Percentiles rank a stretch among this genome's conserved stretches.
These are phyloP conservation scores for Calonectris borealis DNA, from an alignment of 2,113 vertebrate species.

Conservation along the genomic window DNA sequence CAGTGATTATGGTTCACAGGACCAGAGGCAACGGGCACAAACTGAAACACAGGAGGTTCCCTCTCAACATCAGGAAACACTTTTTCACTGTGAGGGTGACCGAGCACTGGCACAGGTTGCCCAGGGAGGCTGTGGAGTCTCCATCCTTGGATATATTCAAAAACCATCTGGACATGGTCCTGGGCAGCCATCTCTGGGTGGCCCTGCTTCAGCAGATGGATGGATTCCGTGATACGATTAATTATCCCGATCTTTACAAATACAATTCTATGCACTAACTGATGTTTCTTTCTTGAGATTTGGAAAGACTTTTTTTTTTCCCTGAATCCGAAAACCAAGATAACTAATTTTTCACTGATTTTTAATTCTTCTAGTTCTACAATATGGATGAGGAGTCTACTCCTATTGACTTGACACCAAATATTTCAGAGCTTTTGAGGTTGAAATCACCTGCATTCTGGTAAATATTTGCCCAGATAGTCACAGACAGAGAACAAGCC, in stretches of 20 bases:
- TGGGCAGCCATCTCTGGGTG: fast-evolving
- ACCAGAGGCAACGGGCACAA: neutral
- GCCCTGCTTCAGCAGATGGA: neutral
- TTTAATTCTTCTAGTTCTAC: neutral
- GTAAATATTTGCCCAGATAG: neutral
- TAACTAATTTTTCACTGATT: neutral
- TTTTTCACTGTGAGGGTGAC: neutral
- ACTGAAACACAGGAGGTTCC: neutral
- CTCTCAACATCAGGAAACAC: neutral
- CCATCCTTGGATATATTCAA: neutral
- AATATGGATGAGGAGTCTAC: neutral
- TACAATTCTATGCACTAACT: neutral
- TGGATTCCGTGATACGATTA: neutral
- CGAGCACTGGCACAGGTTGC: neutral
- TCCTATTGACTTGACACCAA: neutral
- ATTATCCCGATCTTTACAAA: neutral
- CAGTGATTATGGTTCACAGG: neutral
- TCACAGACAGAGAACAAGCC: neutral
- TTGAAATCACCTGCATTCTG: neutral
- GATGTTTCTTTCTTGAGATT: neutral
- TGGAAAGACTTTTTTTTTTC: neutral
- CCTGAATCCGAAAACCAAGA: neutral
- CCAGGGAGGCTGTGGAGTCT: neutral
- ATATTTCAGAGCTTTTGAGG: neutral
- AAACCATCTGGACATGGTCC: neutral